Evolutionary conservation across 2,888 invertebrate species (phyloP), one percentile per base, ranked within the genome.

Genomic region (Lasioglossum lativentre): DNA sequence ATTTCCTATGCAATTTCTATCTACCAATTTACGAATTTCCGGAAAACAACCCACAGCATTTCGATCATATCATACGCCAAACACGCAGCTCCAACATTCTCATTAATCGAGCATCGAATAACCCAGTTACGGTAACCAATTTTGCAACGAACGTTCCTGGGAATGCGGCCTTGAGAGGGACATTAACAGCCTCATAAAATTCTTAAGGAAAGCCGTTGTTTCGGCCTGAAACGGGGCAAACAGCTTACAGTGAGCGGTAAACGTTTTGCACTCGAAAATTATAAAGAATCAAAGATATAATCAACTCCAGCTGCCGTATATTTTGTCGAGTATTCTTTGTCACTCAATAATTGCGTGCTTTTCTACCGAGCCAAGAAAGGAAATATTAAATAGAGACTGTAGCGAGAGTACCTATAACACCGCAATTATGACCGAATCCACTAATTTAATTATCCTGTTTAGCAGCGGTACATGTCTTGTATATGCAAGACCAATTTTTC

Each of bases 51-150:
- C 12, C 59, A 27, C 27, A 59, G 5, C 14, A 27, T 14, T 59
- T 59, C 59, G 27, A 59, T 59, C 59, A 27, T 59, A 59, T 27
- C 4, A 59, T 27, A 59, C 1, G 5, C 4, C 27, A 14, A 59
- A 5, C 27, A 59, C 27, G 59, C 27, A 59, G 27, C 27, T 27
- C 27, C 27, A 59, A n/a, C 27, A 16, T 27, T 70, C 82, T 82
- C 84, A 78, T 84, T 78, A 84, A 82, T 82, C 77, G 82, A 75
- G 40, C 77, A 40, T 27, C 73, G 40, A 30, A 47, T 70, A 76
- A 77, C 70, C 77, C 34, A 78, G 77, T 77, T 82, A 74, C 82
- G 52, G 27, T 70, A 74, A 16, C 63, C 71, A n/a, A 77, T 34
- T 77, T 77, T 68, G 34, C 34, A 38, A 16, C 76, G 19, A 52